phyloP scores from a whole-genome alignment of 1,140 invertebrate species.

The Saxidomus purpurata region DNA sequence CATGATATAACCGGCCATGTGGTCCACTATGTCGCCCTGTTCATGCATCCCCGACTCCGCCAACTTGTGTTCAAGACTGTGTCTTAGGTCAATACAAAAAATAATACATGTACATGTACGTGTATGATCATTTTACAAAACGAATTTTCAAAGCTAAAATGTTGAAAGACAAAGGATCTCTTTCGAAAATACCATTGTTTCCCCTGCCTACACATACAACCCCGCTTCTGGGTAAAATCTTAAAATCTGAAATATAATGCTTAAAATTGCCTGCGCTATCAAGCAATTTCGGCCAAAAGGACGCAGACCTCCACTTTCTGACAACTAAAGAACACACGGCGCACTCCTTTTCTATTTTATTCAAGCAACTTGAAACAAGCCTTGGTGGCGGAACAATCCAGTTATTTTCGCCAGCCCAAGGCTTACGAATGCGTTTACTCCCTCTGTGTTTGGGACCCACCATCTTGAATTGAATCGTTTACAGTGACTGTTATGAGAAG shows the following conservation, averaged over 20 bases:
- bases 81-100: too few relatives aligned
- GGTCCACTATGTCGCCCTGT: too few relatives aligned
- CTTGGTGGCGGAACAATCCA: conserved; percentile 42
- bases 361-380: neutral
- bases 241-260: too few relatives aligned
- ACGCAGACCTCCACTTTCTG: conserved; percentile 24
- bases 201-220: too few relatives aligned
- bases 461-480: conserved; percentile 52
- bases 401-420: conserved; percentile 46
- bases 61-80: too few relatives aligned
- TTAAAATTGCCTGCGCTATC: too few relatives aligned
- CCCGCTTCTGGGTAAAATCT: too few relatives aligned
- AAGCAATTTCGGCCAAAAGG: conserved; percentile 40
- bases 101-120: too few relatives aligned
- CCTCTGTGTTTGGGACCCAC: conserved; percentile 17
- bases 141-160: too few relatives aligned
- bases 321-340: conserved; percentile 33
- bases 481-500: conserved; percentile 46
- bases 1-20: too few relatives aligned
- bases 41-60: too few relatives aligned
- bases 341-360: conserved; percentile 1
- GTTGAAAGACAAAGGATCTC: neutral
- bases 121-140: too few relatives aligned
- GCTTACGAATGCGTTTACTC: conserved; percentile 17
- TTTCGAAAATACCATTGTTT: conserved; percentile 24